Percentiles rank a stretch among this genome's conserved stretches.
phyloP scores from a whole-genome alignment of 37 sponge, comb jelly and placozoan genomes.

The Dysidea cf. avara region DNA sequence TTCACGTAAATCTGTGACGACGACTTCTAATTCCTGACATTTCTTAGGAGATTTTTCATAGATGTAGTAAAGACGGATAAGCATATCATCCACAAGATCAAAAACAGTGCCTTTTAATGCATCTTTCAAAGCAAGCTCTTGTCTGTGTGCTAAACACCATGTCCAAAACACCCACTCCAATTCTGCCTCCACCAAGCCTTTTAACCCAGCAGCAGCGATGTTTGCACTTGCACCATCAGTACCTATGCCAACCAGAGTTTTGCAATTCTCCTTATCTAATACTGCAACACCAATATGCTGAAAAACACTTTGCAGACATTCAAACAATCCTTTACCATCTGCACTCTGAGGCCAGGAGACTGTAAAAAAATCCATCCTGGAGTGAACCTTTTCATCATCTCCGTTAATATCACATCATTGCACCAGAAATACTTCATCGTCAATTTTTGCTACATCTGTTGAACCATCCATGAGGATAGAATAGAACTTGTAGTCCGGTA shows the following conservation, averaged over 20 bases:
- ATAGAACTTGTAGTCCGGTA: no score
- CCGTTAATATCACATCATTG: slow-evolving; percentile 43
- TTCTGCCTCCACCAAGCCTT: slow-evolving; percentile 56
- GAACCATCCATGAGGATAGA: slow-evolving; percentile 54
- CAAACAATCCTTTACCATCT: slow-evolving; percentile 39
- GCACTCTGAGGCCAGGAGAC: slow-evolving; percentile 29
- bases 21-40: slow-evolving; percentile 7
- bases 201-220: slow-evolving; percentile 40
- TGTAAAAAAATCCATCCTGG: slow-evolving; percentile 24
- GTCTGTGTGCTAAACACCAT: slow-evolving; percentile 74
- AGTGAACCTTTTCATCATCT: slow-evolving; percentile 54
- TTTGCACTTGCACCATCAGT: slow-evolving; percentile 71
- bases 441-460: slow-evolving; percentile 49
- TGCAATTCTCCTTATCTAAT: slow-evolving; percentile 32
- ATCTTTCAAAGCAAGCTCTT: slow-evolving; percentile 65
- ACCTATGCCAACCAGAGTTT: slow-evolving; percentile 49
- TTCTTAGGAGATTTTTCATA: slow-evolving; percentile 59
- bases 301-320: slow-evolving; percentile 17
- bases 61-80: slow-evolving; percentile 50
- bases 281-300: slow-evolving; percentile 29
- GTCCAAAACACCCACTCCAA: slow-evolving; percentile 74
- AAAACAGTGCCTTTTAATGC: slow-evolving; percentile 60
- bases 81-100: slow-evolving; percentile 69
- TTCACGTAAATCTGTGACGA: slow-evolving; percentile 13
- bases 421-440: slow-evolving; percentile 53